Evolutionary conservation across 1,140 invertebrate genomes (phyloP), one percentile per base, ranked within the genome.

Genomic region (Anagrus nilaparvatae): DNA sequence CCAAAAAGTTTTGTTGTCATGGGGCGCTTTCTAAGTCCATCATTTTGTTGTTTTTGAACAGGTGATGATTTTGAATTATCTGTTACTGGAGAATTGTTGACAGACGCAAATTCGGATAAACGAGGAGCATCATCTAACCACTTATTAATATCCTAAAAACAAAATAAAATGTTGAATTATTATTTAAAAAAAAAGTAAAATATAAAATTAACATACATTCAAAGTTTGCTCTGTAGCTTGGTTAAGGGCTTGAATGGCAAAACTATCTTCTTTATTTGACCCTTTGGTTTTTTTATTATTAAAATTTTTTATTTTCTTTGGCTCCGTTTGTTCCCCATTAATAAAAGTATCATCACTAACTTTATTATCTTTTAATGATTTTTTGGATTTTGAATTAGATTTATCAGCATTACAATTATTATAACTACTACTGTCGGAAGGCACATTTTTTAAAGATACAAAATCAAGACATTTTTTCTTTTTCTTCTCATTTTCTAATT

Each of bases 111-210:
- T 52, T 79, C 78, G 0, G 79, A 75, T 36, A 79, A 74, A 45
- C 76, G 77, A 0, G 86, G 85, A 3, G 84, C 79, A 49, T 88
- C 84, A 56, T 88, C 84, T 30, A 91, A 62, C 84, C 84, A 88
- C 55, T 87, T 86, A 54, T 84, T 88, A 17, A 90, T 87, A 58
- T 89, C 86, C 73, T 77, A 58, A 49, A 24, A 40, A 42, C 12
- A 43, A 32, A 35, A 44, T 45, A 36, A 13, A 12, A 9, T 13
- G 20, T 10, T 17, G 23, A 36, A 10, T 28, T 25, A 30, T 17
- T 46, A 19, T 21, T 14, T 37, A 30, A 1, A 32, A 32, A 36
- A 14, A 24, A 37, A 50, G 28, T 29, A 46, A 13, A 43, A 48
- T 49, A 40, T 46, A 46, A 50, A 33, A 21, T 41, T 30, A 37